Conservation (phyloP, 2,113 vertebrate genomes). For the Cyanoliseus patagonus region DNA sequence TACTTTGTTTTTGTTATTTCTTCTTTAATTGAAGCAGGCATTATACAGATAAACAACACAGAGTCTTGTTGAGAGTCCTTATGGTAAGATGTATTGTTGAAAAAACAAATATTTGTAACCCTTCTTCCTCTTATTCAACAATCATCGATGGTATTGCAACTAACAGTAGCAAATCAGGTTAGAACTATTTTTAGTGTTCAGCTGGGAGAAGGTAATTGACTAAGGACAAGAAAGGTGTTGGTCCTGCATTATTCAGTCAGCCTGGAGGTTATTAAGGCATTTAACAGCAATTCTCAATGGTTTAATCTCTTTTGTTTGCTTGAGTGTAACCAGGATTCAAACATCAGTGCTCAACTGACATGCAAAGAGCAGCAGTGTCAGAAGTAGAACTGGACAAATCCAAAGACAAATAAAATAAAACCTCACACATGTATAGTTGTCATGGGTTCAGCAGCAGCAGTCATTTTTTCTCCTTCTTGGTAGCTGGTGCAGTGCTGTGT, state of each 20-base stretch:
- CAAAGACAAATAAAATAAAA: neutral
- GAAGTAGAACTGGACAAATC: neutral
- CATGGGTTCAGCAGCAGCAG: too few species aligned
- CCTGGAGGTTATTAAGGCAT: neutral
- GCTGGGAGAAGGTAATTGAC: neutral
- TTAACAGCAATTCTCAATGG: neutral
- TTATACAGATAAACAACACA: neutral
- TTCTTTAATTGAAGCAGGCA: neutral
- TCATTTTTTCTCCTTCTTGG: too few species aligned
- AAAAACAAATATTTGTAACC: neutral
- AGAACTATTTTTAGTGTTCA: neutral
- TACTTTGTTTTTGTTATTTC: neutral
- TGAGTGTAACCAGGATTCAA: neutral
- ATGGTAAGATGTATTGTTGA: neutral
- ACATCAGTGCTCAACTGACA: neutral
- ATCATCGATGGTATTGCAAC: neutral
- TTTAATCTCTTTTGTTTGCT: neutral
- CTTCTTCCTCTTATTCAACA: neutral
- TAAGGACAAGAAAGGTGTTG: neutral
- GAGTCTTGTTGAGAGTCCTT: neutral
- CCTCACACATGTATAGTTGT: accelerated
- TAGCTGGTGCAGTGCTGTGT: too few species aligned
- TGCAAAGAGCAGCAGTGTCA: neutral
- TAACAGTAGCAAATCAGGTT: neutral
- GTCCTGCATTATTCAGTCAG: neutral